Conservation (phyloP, 2,113 vertebrate species). For the Podiceps cristatus region DNA sequence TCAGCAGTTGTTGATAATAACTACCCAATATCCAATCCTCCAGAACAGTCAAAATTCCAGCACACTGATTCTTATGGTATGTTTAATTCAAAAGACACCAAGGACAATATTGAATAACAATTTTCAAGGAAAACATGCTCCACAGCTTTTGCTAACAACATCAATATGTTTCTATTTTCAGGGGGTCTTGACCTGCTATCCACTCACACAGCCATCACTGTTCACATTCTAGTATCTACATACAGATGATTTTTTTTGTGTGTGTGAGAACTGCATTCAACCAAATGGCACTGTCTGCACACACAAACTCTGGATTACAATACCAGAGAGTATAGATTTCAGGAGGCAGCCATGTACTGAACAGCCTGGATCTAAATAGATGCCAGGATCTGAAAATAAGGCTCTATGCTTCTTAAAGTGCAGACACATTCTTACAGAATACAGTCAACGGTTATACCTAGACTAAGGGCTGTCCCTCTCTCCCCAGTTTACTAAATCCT, state of each 20-base stretch:
- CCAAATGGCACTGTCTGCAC: not conserved
- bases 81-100: conserved; percentile 53
- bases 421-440: not conserved
- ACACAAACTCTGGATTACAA: not conserved
- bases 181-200: conserved; percentile 1
- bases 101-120: conserved; percentile 55
- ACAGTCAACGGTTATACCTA: not conserved
- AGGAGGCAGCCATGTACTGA: not conserved
- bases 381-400: not conserved
- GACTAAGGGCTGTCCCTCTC: not conserved
- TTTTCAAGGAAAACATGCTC: conserved; percentile 47
- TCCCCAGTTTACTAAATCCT: not conserved
- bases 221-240: conserved; percentile 11
- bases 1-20: conserved; percentile 28
- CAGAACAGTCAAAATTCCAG: conserved; percentile 26
- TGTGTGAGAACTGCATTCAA: conserved; percentile 5
- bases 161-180: conserved; percentile 52
- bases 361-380: not conserved
- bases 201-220: conserved; percentile 46
- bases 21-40: not conserved
- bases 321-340: not conserved
- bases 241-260: conserved; percentile 39
- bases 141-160: conserved; percentile 34
- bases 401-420: not conserved
- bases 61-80: not conserved